A percentile compares a stretch with the other conserved stretches of the same genome.
Conservation (phyloP, 1,140 invertebrate species). For the Bicyclus anynana region DNA sequence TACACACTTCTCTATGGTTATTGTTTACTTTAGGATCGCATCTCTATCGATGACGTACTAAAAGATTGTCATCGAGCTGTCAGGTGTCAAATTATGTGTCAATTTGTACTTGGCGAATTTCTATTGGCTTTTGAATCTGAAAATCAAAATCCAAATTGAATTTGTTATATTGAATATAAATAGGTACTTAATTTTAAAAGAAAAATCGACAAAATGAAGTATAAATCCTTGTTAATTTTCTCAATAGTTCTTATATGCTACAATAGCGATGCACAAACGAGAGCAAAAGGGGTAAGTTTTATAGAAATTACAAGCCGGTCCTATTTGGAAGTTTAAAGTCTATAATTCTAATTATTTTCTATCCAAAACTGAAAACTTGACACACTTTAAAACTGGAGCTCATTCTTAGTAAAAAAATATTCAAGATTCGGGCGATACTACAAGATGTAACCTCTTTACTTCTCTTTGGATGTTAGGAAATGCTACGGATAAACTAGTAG, state of each 20-base stretch:
- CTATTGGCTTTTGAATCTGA: constrained; percentile 27
- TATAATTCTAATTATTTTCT: too few species aligned
- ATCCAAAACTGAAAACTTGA: too few species aligned
- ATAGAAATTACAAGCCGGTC: constrained; percentile 7
- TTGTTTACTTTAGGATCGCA: too few species aligned
- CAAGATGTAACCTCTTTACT: too few species aligned
- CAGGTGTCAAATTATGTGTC: too few species aligned
- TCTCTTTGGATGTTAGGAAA: too few species aligned
- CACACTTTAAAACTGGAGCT: too few species aligned
- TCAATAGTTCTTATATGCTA: constrained; percentile 50
- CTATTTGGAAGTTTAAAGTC: too few species aligned
- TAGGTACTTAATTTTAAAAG: neutral
- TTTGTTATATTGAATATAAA: constrained; percentile 12
- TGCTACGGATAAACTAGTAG: too few species aligned
- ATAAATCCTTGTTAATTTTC: constrained; percentile 45
- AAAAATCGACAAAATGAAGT: constrained; percentile 50
- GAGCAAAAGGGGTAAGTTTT: constrained; percentile 52
- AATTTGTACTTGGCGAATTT: constrained; percentile 27
- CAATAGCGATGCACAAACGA: constrained; percentile 51
- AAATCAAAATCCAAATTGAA: constrained; percentile 4
- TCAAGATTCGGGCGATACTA: too few species aligned
- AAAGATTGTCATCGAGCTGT: neutral
- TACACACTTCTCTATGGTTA: too few species aligned
- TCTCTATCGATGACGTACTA: neutral
- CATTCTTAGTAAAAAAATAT: too few species aligned